These are phyloP conservation scores for Melanotaenia maccullochi DNA, from an alignment of 2,797 vertebrate species.

Conservation along the genomic window DNA sequence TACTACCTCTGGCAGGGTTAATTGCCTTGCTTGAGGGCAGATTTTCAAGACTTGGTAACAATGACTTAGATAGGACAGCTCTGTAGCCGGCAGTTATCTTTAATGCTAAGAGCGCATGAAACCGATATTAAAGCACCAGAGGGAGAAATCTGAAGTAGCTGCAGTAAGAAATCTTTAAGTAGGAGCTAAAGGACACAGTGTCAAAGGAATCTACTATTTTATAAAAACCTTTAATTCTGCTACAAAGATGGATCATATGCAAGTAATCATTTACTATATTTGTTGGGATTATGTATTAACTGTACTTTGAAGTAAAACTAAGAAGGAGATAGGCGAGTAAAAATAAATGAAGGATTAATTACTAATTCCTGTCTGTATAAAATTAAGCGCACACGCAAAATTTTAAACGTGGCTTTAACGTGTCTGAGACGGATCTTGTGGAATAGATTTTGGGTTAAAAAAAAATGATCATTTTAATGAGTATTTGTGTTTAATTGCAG, in stretches of 20 bases:
- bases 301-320: background rate
- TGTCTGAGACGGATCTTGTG: background rate
- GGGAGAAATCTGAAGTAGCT: background rate
- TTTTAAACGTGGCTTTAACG: background rate
- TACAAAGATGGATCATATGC: background rate
- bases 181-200: conserved; percentile 36
- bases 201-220: conserved; percentile 17
- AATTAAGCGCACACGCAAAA: background rate
- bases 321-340: conserved; percentile 2
- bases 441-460: conserved; percentile 35
- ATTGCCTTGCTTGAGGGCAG: conserved; percentile 60
- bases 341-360: conserved; percentile 22
- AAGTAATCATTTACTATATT: conserved; percentile 28
- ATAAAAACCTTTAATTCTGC: background rate
- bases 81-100: conserved; percentile 59
- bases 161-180: conserved; percentile 28
- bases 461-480: conserved; percentile 22
- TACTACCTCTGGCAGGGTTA: conserved; percentile 60
- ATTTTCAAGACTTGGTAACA: conserved; percentile 51
- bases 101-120: conserved; percentile 52
- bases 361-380: background rate
- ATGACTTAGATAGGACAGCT: conserved; percentile 46
- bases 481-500: background rate
- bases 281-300: conserved; percentile 33
- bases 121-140: conserved; percentile 40